phyloP scores from a whole-genome alignment of 2,113 vertebrate genomes.

The Otolemur garnettii region DNA sequence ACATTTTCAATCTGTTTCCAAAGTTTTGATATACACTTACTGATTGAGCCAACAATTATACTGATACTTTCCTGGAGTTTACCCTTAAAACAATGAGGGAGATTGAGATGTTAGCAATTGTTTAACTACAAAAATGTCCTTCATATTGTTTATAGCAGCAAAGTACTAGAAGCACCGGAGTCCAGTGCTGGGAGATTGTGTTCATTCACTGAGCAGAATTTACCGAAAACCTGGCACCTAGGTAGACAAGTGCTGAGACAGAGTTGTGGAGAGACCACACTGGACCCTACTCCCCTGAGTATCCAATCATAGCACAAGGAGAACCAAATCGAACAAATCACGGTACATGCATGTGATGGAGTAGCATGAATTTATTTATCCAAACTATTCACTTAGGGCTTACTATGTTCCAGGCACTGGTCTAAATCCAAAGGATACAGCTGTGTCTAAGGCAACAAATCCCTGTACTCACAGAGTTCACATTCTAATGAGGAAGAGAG shows the following conservation, averaged over 20 bases:
- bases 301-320: rapidly evolving
- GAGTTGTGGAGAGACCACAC: rapidly evolving
- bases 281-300: rapidly evolving
- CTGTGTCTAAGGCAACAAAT: rapidly evolving
- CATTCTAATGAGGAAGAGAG: background rate
- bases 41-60: background rate
- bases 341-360: rapidly evolving
- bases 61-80: background rate
- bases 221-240: background rate
- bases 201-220: rapidly evolving
- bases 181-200: rapidly evolving
- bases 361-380: background rate
- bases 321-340: background rate
- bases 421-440: background rate
- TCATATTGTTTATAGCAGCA: background rate
- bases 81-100: background rate
- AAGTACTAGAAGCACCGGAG: background rate
- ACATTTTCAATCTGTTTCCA: background rate
- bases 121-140: background rate
- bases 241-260: background rate
- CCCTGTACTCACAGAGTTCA: background rate
- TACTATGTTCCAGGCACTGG: too few relatives aligned
- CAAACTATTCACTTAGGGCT: background rate
- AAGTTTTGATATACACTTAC: background rate
- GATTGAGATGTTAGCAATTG: background rate